Evolutionary conservation across 2,113 vertebrate genomes (phyloP).

Genomic region (Gallinago paraguaiae): DNA sequence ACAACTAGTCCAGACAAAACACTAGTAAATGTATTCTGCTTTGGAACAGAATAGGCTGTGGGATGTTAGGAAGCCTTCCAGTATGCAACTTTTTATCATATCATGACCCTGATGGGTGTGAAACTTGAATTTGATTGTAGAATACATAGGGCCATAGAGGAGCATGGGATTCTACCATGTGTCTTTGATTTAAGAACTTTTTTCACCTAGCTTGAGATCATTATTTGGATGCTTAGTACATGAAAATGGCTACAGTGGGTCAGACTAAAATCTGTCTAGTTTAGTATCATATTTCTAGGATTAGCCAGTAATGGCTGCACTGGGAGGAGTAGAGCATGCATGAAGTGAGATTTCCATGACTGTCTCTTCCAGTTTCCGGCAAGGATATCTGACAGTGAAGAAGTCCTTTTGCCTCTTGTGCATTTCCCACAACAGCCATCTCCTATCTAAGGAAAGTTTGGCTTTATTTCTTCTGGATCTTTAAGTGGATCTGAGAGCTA

Average conservation of each 20-base stretch:
- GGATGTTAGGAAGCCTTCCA: background rate
- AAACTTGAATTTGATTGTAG: background rate
- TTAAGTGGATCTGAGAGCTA: background rate
- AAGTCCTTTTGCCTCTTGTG: background rate
- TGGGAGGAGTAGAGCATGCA: background rate
- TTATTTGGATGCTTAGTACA: background rate
- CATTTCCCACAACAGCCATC: background rate
- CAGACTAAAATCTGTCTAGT: background rate
- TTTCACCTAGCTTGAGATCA: background rate
- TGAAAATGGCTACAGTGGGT: background rate
- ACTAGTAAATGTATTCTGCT: conserved; percentile 42
- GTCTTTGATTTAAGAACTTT: background rate
- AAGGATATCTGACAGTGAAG: background rate
- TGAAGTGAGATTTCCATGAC: conserved; percentile 5
- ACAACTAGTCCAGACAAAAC: conserved; percentile 62
- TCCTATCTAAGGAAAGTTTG: background rate
- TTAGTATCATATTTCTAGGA: background rate
- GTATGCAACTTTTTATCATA: background rate
- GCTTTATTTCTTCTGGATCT: background rate
- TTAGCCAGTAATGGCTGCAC: background rate
- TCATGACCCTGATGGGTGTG: background rate
- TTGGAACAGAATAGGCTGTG: conserved; percentile 30
- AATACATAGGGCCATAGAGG: background rate
- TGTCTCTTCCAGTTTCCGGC: conserved; percentile 8
- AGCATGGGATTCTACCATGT: background rate